Evolutionary conservation across 2,113 vertebrate genomes (phyloP).

Genomic region (Cricetomys ansorgei): DNA sequence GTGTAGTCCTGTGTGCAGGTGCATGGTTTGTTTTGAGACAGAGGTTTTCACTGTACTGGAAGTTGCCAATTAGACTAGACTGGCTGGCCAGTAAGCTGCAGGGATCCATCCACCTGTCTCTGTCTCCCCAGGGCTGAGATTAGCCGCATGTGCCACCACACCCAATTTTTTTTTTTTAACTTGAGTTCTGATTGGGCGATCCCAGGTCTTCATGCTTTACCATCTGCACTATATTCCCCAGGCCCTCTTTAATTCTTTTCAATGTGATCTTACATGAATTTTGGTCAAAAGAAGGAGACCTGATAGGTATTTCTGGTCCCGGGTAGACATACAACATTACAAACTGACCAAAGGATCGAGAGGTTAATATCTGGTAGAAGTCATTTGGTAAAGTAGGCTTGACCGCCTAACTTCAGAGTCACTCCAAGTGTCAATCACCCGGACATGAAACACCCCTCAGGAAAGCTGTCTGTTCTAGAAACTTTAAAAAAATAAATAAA

Average conservation of each 20-base stretch:
- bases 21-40: not conserved
- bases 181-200: not conserved
- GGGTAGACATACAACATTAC: not conserved
- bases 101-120: not conserved
- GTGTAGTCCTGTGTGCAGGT: not conserved
- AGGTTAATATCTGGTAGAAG: not conserved
- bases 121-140: not conserved
- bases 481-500: not conserved
- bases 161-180: not conserved
- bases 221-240: not conserved
- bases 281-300: not conserved
- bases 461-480: not conserved
- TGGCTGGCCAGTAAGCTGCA: not conserved
- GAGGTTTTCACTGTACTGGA: not conserved
- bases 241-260: not conserved
- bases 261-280: not conserved
- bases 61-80: not conserved
- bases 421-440: not conserved
- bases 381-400: not conserved
- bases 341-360: not conserved
- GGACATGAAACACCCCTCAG: not conserved
- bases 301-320: not conserved
- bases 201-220: not conserved
- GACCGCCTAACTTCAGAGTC: not conserved
- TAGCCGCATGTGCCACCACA: not conserved